Evolutionary conservation across 2,113 vertebrate species (phyloP), one percentile per base, ranked within the genome.

Genomic region (Chrysemys picta): DNA sequence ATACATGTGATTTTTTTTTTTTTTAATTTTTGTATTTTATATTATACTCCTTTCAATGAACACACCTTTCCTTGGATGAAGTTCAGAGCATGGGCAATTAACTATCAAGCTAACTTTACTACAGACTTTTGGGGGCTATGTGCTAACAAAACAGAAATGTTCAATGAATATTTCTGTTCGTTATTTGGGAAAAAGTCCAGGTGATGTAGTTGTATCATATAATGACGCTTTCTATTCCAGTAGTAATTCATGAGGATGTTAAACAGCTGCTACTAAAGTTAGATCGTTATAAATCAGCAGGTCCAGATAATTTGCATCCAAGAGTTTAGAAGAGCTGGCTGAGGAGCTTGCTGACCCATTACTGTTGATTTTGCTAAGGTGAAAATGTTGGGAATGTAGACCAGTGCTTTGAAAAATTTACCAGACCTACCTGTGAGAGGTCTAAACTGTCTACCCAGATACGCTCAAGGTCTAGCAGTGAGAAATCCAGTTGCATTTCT

Each of bases 81-180:
- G 13, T 96, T 88, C 10, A 16, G 12, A 85, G 56, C 4, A 22
- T 56, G 29, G 5, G 7, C 25, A 42, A 2, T 59, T 57, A 12
- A 31, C 25, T 3, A 9, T 62, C 16, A n/a, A 53, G 5, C 42
- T 78, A 53, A 81, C 49, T 83, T 78, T 53, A 78, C 62, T 83
- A 17, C 11, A 76, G 19, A 27, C 22, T 76, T 4, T 22, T 3
- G 35, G 4, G 1, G n/a, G 80, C 1, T 80, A 8, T 1, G 2
- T 2, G 1, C 5, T 45, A 85, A 62, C 0, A 0, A 1, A 50
- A 80, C 21, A 92, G 0, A 35, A 69, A 69, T 69, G 17, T 69
- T 69, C 14, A 35, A 5, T 69, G 62, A n/a, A 9, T 69, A 69
- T 69, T 69, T 14, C 27, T 35, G 29, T 35, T 59, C 3, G 2